These are phyloP conservation scores for Atlantisia rogersi DNA, from an alignment of 2,113 vertebrate species.

Conservation along the genomic window DNA sequence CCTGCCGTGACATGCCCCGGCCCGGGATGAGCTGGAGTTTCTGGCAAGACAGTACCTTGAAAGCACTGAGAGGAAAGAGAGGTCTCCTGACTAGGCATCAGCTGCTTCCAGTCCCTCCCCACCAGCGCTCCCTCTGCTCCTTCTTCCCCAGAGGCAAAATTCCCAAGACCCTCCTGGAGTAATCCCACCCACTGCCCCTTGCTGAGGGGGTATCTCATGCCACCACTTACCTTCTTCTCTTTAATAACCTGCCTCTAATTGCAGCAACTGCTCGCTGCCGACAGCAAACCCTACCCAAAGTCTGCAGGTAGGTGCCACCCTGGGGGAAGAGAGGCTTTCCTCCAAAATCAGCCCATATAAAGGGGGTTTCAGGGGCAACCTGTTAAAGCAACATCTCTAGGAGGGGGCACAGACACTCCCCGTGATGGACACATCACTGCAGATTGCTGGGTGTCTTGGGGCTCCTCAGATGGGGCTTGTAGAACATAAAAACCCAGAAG, in stretches of 20 bases:
- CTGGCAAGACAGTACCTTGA: neutral
- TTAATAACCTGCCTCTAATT: neutral
- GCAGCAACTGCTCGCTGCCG: neutral
- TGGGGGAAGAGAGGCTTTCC: neutral
- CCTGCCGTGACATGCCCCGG: slow-evolving; percentile 19
- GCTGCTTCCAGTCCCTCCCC: neutral
- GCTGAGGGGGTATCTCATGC: neutral
- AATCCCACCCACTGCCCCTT: neutral
- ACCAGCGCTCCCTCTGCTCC: neutral
- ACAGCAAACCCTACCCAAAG: neutral
- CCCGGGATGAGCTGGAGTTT: slow-evolving; percentile 37
- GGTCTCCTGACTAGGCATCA: neutral
- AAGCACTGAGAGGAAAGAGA: neutral
- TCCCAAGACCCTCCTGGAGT: neutral
- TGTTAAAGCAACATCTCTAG: neutral
- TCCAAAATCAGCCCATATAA: neutral
- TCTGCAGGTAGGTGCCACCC: neutral
- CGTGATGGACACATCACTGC: neutral
- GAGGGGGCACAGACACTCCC: neutral
- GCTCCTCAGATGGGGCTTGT: neutral
- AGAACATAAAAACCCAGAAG: neutral
- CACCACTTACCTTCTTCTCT: neutral
- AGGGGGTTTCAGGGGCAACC: neutral
- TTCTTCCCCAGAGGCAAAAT: neutral
- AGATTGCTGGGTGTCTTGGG: neutral